phyloP scores from a whole-genome alignment of 2,888 invertebrate species.

The Tachina fera region DNA sequence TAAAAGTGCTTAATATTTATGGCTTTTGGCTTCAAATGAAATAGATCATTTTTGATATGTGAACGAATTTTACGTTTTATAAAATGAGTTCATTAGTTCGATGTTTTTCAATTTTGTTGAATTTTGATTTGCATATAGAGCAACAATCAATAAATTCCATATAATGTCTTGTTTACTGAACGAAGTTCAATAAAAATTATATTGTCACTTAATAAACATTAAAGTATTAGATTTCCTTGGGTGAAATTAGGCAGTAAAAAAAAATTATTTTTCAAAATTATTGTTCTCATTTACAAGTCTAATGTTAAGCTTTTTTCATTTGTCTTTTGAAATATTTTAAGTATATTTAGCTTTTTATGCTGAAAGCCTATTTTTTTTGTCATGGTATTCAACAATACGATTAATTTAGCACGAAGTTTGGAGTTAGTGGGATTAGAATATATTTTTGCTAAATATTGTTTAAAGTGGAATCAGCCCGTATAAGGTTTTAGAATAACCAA shows the following conservation, averaged over 20 bases:
- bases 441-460: neutral
- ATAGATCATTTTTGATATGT: slow-evolving; percentile 66
- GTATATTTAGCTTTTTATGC: neutral
- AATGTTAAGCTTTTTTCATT: neutral
- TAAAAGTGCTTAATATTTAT: slow-evolving; percentile 60
- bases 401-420: neutral
- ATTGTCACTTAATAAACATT: slow-evolving; percentile 25
- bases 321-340: neutral
- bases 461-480: too few species aligned
- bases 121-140: slow-evolving; percentile 40
- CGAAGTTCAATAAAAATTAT: slow-evolving; percentile 15
- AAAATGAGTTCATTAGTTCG: slow-evolving; percentile 53
- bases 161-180: slow-evolving; percentile 30
- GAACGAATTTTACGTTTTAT: slow-evolving; percentile 58
- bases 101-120: slow-evolving; percentile 23
- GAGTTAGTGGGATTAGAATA: neutral
- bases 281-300: neutral
- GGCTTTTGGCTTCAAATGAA: slow-evolving; percentile 47
- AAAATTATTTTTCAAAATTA: neutral
- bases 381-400: neutral
- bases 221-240: slow-evolving; percentile 33
- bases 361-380: too few species aligned
- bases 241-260: slow-evolving; percentile 2
- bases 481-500: neutral
- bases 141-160: slow-evolving; percentile 20